Conservation (phyloP, 2,797 vertebrate genomes). For the Carapus acus region DNA sequence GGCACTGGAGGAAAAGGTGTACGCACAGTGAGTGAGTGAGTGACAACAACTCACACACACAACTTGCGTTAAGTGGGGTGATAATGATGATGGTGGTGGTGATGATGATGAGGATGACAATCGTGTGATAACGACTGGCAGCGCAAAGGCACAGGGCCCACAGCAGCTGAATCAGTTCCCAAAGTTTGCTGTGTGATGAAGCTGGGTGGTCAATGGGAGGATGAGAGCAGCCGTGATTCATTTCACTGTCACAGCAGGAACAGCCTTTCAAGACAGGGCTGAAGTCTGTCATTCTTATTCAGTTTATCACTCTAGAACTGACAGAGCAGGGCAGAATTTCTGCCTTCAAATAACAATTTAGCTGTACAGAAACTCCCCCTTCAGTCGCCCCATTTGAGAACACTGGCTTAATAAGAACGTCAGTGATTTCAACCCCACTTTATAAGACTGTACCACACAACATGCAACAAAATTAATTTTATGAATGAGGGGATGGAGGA, state of each 20-base stretch:
- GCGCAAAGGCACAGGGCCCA: neutral
- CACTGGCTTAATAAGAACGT: slow-evolving; percentile 3
- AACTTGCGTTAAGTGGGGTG: neutral
- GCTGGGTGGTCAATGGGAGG: slow-evolving; percentile 28
- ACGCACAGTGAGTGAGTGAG: slow-evolving; percentile 11
- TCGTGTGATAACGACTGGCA: slow-evolving; percentile 10
- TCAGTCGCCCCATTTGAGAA: too few relatives aligned
- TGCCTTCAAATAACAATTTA: neutral
- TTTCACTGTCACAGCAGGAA: slow-evolving; percentile 7
- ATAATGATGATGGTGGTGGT: neutral
- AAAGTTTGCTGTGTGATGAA: slow-evolving; percentile 30
- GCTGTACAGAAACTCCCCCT: too few relatives aligned
- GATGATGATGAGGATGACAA: slow-evolving; percentile 13
- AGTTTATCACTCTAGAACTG: too few relatives aligned
- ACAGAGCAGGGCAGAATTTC: neutral
- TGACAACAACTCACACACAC: too few relatives aligned
- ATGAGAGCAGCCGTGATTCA: slow-evolving; percentile 21
- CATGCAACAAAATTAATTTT: slow-evolving; percentile 35
- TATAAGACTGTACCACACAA: slow-evolving; percentile 2
- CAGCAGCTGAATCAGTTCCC: slow-evolving; percentile 4
- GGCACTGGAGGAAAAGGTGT: slow-evolving; percentile 66
- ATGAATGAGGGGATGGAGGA: slow-evolving; percentile 22
- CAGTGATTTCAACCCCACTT: slow-evolving; percentile 11
- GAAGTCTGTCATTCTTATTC: slow-evolving; percentile 11
- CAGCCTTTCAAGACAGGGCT: slow-evolving; percentile 33